phyloP scores from a whole-genome alignment of 2,113 vertebrate species.

The Ibidorhyncha struthersii region DNA sequence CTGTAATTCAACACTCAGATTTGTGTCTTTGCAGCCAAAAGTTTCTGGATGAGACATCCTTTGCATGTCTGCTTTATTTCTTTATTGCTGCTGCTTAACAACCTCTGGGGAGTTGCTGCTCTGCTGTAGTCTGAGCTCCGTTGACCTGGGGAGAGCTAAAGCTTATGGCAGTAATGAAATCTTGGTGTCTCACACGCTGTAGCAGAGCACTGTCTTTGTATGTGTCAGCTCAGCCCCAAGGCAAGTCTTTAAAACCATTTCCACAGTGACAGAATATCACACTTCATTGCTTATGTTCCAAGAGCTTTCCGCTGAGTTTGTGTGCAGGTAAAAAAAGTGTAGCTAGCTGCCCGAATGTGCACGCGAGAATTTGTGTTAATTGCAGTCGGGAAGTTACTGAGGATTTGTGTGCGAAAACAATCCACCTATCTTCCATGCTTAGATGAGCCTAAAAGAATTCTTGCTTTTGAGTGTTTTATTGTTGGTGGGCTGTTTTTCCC shows the following conservation, averaged over 20 bases:
- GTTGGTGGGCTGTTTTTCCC: not conserved
- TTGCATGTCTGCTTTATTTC: slow-evolving; percentile 29
- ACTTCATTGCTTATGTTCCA: not conserved
- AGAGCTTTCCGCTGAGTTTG: not conserved
- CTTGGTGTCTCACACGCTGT: not conserved
- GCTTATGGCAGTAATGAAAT: not conserved
- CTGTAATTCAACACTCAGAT: slow-evolving; percentile 1
- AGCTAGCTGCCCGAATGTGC: not conserved
- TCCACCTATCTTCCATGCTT: not conserved
- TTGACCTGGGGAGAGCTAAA: not conserved
- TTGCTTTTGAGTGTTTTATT: not conserved
- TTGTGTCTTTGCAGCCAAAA: slow-evolving; percentile 23
- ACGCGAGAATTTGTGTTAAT: not conserved
- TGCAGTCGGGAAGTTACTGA: not conserved
- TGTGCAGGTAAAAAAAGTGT: not conserved
- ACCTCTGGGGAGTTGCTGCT: not conserved
- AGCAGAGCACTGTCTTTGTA: not conserved
- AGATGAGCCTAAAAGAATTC: not conserved
- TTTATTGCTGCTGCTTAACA: slow-evolving; percentile 10
- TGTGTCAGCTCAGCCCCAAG: not conserved
- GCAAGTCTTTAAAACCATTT: not conserved
- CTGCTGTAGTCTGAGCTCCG: not conserved
- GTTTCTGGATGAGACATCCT: slow-evolving; percentile 8
- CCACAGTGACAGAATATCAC: not conserved
- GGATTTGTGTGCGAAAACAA: not conserved